Base-by-base conservation (phyloP, 1,140 invertebrate species). In the Belonocnema kinseyi region DNA sequence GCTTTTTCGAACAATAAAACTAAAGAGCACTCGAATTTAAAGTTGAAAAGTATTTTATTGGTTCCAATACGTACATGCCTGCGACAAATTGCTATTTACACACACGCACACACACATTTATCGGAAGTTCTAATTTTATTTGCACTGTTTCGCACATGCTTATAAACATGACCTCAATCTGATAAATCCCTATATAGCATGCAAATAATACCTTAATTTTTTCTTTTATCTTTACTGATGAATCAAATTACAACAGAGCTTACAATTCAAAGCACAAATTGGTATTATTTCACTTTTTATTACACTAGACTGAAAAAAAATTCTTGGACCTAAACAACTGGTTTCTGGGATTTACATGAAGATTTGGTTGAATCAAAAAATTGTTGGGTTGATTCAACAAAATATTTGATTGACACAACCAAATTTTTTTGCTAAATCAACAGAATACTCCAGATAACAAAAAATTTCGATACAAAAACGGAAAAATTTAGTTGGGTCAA, bases 61-160 rank as follows among this genome's bases (percentile, higher is more conserved):
- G 17, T 16, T 54, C 52, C 52, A 54, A 17, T 17, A 7, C 16
- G 17, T 54, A 17, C 16, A 54, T 33, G 58, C 13, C 19, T 14
- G 26, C 10, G 7, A 66, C 12, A 66, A 66, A 33, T 21, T 33
- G 26, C 14, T 66, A 12, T 21, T 16, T 4, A 33, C 2, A 40
- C 16, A 12, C 26, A 66, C 14, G 16, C 26, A 33, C 26, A 33
- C 26, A 33, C 26, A 33, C 26, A 33, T 4, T 3, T 61, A 33
- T 66, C 2, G 26, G 21, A 66, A 40, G 58, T 66, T 66, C 58
- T 66, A 66, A 66, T 66, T 33, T 33, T 66, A 66, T 66, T 66
- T 66, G 58, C 58, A 66, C 58, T 33, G 58, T 66, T 66, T 66
- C 58, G 21, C 12, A 33, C 40, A 16, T 14, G 40, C 40, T 66